Evolutionary conservation across 2,797 vertebrate genomes (phyloP).

Genomic region (Limosa lapponica): DNA sequence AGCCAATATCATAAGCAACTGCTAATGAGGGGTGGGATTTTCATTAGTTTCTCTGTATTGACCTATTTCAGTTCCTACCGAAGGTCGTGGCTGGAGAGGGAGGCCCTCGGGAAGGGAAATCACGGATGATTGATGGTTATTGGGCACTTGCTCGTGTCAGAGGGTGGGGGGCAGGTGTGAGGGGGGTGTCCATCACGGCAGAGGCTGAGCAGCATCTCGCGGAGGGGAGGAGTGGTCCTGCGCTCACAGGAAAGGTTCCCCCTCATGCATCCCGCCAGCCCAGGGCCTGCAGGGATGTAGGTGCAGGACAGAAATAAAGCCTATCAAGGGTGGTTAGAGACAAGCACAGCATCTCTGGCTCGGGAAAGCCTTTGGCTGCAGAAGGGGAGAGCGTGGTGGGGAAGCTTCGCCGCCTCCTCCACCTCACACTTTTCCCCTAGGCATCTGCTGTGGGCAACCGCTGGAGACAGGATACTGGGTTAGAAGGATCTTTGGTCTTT

Average conservation of each 20-base stretch:
- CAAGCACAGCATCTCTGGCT: not conserved
- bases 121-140: not conserved
- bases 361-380: not conserved
- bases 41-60: constrained; percentile 35
- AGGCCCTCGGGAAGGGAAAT: not conserved
- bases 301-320: not conserved
- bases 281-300: not conserved
- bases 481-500: not conserved
- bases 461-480: not conserved
- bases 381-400: not conserved
- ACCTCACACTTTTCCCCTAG: not conserved
- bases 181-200: not conserved
- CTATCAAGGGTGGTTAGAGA: not conserved
- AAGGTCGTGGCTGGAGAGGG: not conserved
- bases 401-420: not conserved
- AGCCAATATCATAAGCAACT: constrained; percentile 38
- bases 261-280: not conserved
- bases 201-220: not conserved
- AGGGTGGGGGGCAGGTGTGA: not conserved
- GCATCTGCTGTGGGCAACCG: not conserved
- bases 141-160: not conserved
- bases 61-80: not conserved
- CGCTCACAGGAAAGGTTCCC: accelerated
- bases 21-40: constrained; percentile 56
- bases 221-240: not conserved